Evolutionary conservation across 2,113 vertebrate genomes (phyloP), one percentile per base, ranked within the genome.

Genomic region (Semicossyphus pulcher): DNA sequence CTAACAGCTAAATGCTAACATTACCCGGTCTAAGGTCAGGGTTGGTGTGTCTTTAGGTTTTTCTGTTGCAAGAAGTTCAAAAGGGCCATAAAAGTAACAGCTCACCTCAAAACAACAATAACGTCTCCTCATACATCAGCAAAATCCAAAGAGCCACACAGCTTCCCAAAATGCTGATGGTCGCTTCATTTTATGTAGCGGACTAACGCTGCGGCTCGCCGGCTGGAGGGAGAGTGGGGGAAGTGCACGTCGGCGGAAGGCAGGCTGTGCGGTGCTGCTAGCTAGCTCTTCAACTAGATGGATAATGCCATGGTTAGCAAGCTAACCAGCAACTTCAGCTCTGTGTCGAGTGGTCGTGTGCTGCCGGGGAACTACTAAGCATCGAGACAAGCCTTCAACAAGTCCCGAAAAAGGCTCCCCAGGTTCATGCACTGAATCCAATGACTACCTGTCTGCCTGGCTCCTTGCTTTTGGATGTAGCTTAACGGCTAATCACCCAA

Each of bases 181-280:
- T 90, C 85, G 88, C 90, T 86, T 92, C 92, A 93, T 94, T 90
- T 93, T 93, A 84, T 90, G 78, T 86, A 91, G 84, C 89, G 90
- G 90, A 91, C 90, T 91, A 86, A 79, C 86, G 85, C 83, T 88
- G 86, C 83, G 56, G 89, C 86, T 89, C 89, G 90, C 91, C 89
- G 87, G 91, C 89, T 92, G 88, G 70, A 87, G 80, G 83, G 70
- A 86, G 90, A 91, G 88, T 93, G 90, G 90, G 88, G 90, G 92
- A 94, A 94, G 93, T 94, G 91, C 89, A 86, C 69, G 78, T 81
- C 87, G 87, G 81, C 83, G 82, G 85, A 87, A 88, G 84, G 86
- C 85, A 83, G 76, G 87, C 90, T 82, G 77, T 70, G 79, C 82
- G 61, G 57, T 56, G 77, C 5, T 78, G 80, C 81, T 86, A 90